Percentiles rank a stretch among this genome's conserved stretches.
phyloP scores from a whole-genome alignment of 2,113 vertebrate species.

The Salminus brasiliensis region DNA sequence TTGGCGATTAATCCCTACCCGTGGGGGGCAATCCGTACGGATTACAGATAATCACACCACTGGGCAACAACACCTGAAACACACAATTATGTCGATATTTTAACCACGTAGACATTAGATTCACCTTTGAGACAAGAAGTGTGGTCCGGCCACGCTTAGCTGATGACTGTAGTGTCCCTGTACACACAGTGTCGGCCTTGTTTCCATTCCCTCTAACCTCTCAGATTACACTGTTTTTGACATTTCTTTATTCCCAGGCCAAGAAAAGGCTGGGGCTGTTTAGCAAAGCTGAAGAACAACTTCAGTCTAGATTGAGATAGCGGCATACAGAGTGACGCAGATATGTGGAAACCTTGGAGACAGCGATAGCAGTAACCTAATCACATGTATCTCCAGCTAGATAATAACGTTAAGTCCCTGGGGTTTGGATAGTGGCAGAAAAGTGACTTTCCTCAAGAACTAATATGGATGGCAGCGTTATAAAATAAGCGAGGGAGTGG shows the following conservation, averaged over 20 bases:
- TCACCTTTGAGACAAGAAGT: too few species aligned
- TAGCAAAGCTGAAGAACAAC: neutral
- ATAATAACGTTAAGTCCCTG: slow-evolving; percentile 65
- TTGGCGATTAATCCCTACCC: too few species aligned
- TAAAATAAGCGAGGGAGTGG: neutral
- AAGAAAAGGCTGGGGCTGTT: neutral
- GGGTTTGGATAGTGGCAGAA: slow-evolving; percentile 61
- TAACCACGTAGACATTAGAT: too few species aligned
- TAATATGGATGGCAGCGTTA: slow-evolving; percentile 63
- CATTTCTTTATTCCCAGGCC: neutral
- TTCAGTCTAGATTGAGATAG: neutral
- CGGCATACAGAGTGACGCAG: neutral
- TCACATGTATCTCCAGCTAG: slow-evolving; percentile 62
- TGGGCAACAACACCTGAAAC: too few species aligned
- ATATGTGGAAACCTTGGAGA: slow-evolving; percentile 55
- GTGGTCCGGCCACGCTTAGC: too few species aligned
- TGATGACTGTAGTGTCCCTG: too few species aligned
- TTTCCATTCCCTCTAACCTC: neutral
- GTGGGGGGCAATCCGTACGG: too few species aligned
- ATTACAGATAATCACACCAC: too few species aligned
- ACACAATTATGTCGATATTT: too few species aligned
- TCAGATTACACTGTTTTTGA: neutral
- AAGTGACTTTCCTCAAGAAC: slow-evolving; percentile 65
- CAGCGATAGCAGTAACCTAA: slow-evolving; percentile 62
- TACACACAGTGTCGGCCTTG: neutral